Evolutionary conservation across 2,113 vertebrate species (phyloP), one percentile per base, ranked within the genome.

Genomic region (Ornithorhynchus anatinus): DNA sequence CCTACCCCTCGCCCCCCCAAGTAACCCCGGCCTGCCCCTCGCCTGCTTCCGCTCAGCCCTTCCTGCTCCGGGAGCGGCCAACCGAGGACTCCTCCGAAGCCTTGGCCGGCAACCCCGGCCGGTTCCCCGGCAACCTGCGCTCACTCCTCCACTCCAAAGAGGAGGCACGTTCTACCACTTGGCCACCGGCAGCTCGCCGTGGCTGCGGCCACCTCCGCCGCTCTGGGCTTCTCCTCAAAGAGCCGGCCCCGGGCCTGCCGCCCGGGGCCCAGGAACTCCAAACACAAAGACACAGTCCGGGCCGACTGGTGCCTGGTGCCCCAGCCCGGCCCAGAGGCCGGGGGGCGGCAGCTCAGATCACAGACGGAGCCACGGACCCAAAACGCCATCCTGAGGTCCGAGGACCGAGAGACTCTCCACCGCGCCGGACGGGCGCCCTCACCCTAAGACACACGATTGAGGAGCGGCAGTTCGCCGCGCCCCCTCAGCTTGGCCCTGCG

Each of bases 281-380:
- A n/a, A n/a, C n/a, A n/a, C n/a, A n/a, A n/a, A n/a, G n/a, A n/a
- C n/a, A n/a, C n/a, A n/a, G n/a, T n/a, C n/a, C n/a, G n/a, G n/a
- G n/a, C n/a, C 56, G 59, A 54, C 56, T 36, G 23, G 45, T 15
- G 19, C 11, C 8, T 14, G 23, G 25, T 10, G 15, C 37, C 57
- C 47, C 4, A 20, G 65, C 32, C 51, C 25, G 5, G 71, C 76
- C 52, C 29, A 19, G 9, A 73, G 48, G 1, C 80, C 42, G 62
- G 47, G 79, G 52, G 66, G 48, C 47, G 64, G 69, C 72, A 59
- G 42, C n/a, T 32, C 45, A 70, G 50, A 63, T 51, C 52, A 59
- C 64, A 11, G 43, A 22, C 48, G 20, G 69, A 68, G 52, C 43
- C 60, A 47, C 54, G 43, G 29, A 60, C 36, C 57, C 29, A 19